Base-by-base conservation (phyloP, 2,113 vertebrate species). In the Hassar affinis region DNA sequence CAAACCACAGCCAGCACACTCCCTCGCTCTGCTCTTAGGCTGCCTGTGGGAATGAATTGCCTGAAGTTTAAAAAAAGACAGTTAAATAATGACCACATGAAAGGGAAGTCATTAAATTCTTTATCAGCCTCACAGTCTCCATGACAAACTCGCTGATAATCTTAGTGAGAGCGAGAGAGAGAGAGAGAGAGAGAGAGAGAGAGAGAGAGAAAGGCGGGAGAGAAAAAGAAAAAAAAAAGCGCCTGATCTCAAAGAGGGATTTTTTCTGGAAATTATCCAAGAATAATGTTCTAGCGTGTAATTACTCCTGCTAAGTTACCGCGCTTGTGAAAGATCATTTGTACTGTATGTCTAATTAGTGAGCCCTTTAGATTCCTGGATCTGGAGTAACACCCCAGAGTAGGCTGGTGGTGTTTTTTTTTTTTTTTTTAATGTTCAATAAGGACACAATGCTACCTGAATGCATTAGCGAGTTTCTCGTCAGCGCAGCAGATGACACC, bases 271-370 rank as follows among this genome's bases (percentile, higher is more conserved):
- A 93, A 92, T 93, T 91, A 91, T 93, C 93, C 92, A 93, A 92
- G 92, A 94, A 94, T 93, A 92, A 94, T 92, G 92, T 90, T 92
- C 85, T 89, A 91, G 86, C 87, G 88, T 94, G 94, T 94, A 94
- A 95, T 95, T 94, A 93, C 93, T 90, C 89, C 71, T 90, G 91
- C 93, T 90, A 93, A 94, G 93, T 94, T 93, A 91, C 91, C 91
- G 89, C 90, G 93, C 92, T 93, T 89, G 90, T 90, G 91, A 93
- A 93, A 93, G 93, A 94, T 93, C 92, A 94, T 93, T 95, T 95
- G 92, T 93, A 93, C 91, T 90, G 90, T 91, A 91, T 91, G 93
- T 92, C 93, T 94, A 93, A 95, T 94, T 94, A 95, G 93, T 90
- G 91, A 93, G 93, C 90, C 91, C 90, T 93, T 94, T 92, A 92